phyloP scores from a whole-genome alignment of 2,113 vertebrate genomes.

The Corynorhinus townsendii region DNA sequence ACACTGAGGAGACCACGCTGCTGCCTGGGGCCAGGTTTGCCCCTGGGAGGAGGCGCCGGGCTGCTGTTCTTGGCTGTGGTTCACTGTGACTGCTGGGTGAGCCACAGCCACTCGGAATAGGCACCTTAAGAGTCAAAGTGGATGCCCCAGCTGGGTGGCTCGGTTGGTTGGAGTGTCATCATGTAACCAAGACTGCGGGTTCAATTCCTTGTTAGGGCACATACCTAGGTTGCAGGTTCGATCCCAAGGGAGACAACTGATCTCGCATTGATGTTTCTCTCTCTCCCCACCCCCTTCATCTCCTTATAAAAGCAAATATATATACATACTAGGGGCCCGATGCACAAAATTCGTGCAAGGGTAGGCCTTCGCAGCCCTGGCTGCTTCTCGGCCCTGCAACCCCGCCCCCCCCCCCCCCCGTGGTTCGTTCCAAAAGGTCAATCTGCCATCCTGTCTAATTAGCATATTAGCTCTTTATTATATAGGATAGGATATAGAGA shows the following conservation, averaged over 20 bases:
- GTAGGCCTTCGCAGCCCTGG: too few species aligned
- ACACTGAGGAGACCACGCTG: constrained; percentile 11
- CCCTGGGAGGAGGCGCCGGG: constrained; percentile 57
- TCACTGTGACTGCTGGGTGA: background rate
- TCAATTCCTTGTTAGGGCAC: background rate
- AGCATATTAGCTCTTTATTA: too few species aligned
- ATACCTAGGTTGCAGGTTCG: background rate
- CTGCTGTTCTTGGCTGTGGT: constrained; percentile 18
- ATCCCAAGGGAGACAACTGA: background rate
- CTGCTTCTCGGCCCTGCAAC: too few species aligned
- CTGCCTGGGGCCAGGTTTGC: constrained; percentile 35
- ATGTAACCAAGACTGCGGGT: background rate
- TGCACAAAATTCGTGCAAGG: too few species aligned
- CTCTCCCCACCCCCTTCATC: background rate
- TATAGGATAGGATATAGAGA: too few species aligned
- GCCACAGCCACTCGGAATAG: constrained; percentile 11
- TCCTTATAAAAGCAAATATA: background rate
- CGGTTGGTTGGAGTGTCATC: background rate
- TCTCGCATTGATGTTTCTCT: background rate
- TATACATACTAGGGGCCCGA: too few species aligned
- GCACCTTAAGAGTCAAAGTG: background rate
- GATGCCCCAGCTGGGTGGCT: background rate
- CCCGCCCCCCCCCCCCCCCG: too few species aligned
- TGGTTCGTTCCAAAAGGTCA: too few species aligned
- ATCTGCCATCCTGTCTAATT: too few species aligned